Conservation (phyloP, 2,113 vertebrate genomes). For the Erpornis zantholeuca region DNA sequence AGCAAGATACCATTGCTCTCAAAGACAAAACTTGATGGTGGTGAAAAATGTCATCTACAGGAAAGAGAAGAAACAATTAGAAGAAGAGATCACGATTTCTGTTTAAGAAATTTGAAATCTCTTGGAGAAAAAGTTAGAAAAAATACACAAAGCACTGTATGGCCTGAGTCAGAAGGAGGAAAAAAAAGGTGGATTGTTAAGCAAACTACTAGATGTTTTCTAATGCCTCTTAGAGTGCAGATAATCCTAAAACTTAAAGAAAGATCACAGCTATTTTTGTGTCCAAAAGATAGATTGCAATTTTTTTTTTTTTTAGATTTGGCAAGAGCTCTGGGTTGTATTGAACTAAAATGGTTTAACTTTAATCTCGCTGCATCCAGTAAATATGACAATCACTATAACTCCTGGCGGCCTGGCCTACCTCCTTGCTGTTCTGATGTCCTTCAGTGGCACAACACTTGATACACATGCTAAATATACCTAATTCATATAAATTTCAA, state of each 20-base stretch:
- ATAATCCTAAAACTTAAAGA: not conserved
- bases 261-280: not conserved
- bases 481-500: not conserved
- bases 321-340: not conserved
- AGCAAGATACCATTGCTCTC: not conserved
- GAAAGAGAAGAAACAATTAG: not conserved
- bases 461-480: not conserved
- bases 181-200: not conserved
- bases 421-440: not conserved
- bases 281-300: not conserved
- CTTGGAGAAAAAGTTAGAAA: not conserved
- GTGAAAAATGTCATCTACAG: not conserved
- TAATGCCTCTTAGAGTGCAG: not conserved
- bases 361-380: not conserved
- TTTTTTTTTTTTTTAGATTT: not conserved
- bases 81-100: not conserved
- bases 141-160: not conserved
- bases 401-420: not conserved
- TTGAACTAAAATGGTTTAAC: not conserved
- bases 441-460: fast-evolving
- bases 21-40: not conserved
- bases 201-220: not conserved
- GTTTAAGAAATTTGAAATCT: not conserved
- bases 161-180: not conserved
- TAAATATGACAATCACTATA: not conserved